phyloP scores from a whole-genome alignment of 2,113 vertebrate species.

The Saccopteryx bilineata region DNA sequence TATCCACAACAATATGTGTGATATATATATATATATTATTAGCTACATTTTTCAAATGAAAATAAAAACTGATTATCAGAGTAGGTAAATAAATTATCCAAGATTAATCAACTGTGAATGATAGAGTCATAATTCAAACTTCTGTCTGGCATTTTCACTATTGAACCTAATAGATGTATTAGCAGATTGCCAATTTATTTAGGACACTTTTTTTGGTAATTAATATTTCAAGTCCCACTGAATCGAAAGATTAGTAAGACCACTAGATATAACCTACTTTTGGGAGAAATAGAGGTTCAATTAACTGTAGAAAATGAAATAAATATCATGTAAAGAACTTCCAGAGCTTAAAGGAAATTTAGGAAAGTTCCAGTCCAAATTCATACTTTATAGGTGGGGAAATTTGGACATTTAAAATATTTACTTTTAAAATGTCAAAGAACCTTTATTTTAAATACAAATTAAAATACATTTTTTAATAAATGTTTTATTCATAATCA shows the following conservation, averaged over 20 bases:
- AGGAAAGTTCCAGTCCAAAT: not conserved
- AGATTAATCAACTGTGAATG: not conserved
- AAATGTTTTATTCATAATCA: not conserved
- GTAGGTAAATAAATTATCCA: not conserved
- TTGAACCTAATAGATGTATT: not conserved
- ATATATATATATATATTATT: not conserved
- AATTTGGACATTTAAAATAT: not conserved
- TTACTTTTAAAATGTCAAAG: conserved; percentile 45
- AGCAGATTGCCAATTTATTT: not conserved
- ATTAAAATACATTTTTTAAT: conserved; percentile 27
- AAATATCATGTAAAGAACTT: not conserved
- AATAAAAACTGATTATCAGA: not conserved
- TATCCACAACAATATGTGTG: not conserved
- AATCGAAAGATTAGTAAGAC: not conserved
- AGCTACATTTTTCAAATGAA: conserved; percentile 12
- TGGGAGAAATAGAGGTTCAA: not conserved
- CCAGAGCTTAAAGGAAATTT: not conserved
- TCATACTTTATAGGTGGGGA: not conserved
- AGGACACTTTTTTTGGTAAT: not conserved
- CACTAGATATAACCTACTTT: not conserved
- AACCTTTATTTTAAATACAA: not conserved
- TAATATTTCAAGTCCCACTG: not conserved
- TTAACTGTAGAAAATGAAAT: conserved; percentile 33
- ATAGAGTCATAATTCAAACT: conserved; percentile 12
- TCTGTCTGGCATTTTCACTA: not conserved